Conservation (phyloP, 1,140 invertebrate genomes). For the Aphelinus certus region DNA sequence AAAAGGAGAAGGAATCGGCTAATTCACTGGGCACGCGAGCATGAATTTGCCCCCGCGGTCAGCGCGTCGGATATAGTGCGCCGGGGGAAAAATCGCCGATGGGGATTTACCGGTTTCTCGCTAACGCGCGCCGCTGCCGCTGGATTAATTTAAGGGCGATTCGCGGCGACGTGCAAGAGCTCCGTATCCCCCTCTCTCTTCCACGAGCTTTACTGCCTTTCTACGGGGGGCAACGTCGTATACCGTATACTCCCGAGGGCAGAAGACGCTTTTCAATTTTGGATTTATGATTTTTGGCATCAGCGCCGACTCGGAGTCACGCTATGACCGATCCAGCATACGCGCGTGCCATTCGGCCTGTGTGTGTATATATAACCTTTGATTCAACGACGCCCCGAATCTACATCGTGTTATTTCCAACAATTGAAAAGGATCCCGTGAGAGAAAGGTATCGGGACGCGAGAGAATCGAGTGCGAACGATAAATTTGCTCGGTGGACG, state of each 20-base stretch:
- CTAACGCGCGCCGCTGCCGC: not conserved
- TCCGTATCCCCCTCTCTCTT: too few relatives aligned
- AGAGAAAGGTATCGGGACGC: too few relatives aligned
- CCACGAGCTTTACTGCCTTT: slow-evolving; percentile 16
- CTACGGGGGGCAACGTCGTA: not conserved
- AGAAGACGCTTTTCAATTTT: slow-evolving; percentile 23
- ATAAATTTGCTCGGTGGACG: too few relatives aligned
- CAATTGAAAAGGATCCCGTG: too few relatives aligned
- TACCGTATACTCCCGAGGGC: not conserved
- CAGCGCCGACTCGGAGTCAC: too few relatives aligned
- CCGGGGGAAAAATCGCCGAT: too few relatives aligned
- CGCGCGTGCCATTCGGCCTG: too few relatives aligned
- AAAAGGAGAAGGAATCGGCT: slow-evolving; percentile 17
- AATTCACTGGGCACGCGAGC: slow-evolving; percentile 38
- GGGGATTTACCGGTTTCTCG: slow-evolving; percentile 23
- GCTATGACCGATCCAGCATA: too few relatives aligned
- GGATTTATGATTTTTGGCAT: slow-evolving; percentile 30
- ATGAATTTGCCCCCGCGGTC: slow-evolving; percentile 15
- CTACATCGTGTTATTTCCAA: too few relatives aligned
- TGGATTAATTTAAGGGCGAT: slow-evolving; percentile 35
- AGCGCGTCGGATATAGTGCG: not conserved
- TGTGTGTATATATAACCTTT: too few relatives aligned
- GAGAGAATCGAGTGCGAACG: too few relatives aligned
- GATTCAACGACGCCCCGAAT: too few relatives aligned
- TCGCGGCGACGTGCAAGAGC: slow-evolving; percentile 1